Conservation (phyloP, 2,797 vertebrate species). For the Sebastiscus tertius region DNA sequence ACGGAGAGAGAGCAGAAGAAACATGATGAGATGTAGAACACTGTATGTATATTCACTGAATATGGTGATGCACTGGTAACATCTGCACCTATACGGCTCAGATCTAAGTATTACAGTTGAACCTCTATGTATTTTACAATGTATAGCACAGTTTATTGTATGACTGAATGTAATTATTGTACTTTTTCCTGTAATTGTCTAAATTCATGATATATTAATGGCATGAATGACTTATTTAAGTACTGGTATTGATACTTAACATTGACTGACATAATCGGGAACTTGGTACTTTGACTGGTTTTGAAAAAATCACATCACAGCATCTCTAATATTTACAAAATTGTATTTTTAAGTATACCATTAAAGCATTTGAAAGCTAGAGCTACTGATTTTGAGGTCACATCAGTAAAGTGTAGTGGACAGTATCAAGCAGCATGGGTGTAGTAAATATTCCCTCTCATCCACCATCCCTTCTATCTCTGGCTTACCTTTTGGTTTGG, state of each 20-base stretch:
- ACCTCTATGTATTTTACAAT: neutral
- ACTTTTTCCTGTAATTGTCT: neutral
- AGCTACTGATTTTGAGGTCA: neutral
- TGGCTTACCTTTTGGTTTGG: conserved; percentile 91
- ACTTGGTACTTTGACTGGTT: neutral
- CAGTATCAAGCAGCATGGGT: neutral
- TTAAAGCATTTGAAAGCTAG: neutral
- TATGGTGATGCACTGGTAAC: neutral
- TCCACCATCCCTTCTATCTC: neutral
- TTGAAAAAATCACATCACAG: neutral
- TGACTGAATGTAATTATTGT: neutral
- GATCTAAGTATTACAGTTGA: neutral
- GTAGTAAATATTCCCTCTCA: neutral
- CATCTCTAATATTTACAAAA: neutral
- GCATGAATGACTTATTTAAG: neutral
- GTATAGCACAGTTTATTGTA: neutral
- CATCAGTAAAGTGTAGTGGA: neutral
- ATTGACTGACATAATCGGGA: neutral
- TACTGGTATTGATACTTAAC: neutral
- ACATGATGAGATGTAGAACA: neutral
- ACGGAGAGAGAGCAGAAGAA: conserved; percentile 10
- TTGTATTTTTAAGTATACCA: neutral
- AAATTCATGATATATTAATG: neutral
- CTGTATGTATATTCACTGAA: neutral
- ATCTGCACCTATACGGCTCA: neutral